Base-by-base conservation (phyloP, 2,797 vertebrate species). In the Channa striata region DNA sequence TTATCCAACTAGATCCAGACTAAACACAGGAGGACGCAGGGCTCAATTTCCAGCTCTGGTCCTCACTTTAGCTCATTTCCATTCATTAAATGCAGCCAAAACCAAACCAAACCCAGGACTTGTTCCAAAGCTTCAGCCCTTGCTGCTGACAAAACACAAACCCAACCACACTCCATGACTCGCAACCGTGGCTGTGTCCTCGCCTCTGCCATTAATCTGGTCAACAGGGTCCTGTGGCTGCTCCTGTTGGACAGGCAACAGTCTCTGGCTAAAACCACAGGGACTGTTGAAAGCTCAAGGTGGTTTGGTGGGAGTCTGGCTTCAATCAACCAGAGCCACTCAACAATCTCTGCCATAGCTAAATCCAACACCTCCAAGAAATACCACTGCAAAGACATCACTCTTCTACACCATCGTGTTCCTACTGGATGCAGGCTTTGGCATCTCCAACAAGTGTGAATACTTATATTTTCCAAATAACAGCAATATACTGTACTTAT, bases 91-190 rank as follows among this genome's bases (percentile, higher is more conserved):
- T n/a, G 7, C 7, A 71, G 72, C 63, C 75, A 77, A 77, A 76
- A 33, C 36, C 30, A 63, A 74, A 68, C 57, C 48, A 68, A 33
- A 68, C 51, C 47, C 59, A 65, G 56, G 21, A 46, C 59, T 30
- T 19, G 48, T 44, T 71, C 72, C 71, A 77, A 57, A 17, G 34
- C 54, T n/a, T 59, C 8, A 4, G 58, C 50, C 8, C 39, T 25
- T 61, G 68, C 60, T 62, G 59, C 68, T 50, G 39, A 72, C 67
- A 67, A 78, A 82, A 78, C 50, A 59, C 59, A 59, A 74, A 11
- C 71, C 37, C 47, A 60, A 72, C 42, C 76, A 65, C 59, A 77
- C 74, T 67, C 72, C 47, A 12, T 64, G 66, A 77, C 68, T 80
- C 56, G 69, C 33, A 33, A 72, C 54, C 37, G 61, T 64, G 44